Conservation (phyloP, 2,797 vertebrate genomes). For the Sphenodon punctatus region DNA sequence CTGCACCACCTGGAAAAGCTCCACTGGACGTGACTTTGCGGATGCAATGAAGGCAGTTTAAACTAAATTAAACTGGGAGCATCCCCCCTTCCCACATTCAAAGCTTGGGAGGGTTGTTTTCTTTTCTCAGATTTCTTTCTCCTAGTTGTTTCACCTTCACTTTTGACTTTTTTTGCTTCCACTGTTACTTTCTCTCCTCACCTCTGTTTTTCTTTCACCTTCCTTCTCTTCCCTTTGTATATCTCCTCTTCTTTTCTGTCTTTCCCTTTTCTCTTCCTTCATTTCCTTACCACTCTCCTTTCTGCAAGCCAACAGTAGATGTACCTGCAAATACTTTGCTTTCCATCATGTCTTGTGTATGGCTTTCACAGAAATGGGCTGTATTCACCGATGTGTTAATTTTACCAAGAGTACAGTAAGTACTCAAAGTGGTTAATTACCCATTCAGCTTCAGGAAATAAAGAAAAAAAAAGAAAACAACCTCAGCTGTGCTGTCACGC, state of each 20-base stretch:
- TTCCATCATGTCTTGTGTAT: neutral
- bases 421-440: conserved; percentile 53
- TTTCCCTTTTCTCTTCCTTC: neutral
- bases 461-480: too few species aligned
- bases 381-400: conserved; percentile 40
- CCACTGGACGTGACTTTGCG: too few species aligned
- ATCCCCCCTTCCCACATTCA: too few species aligned
- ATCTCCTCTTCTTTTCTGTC: neutral
- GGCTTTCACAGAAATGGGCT: neutral
- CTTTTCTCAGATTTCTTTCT: too few species aligned
- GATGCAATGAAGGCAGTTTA: too few species aligned
- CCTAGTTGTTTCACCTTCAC: neutral
- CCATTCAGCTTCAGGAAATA: conserved; percentile 20
- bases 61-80: neutral
- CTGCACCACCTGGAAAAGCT: too few species aligned
- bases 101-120: too few species aligned
- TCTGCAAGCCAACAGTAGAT: neutral
- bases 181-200: neutral
- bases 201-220: neutral
- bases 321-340: conserved; percentile 24
- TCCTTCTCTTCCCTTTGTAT: neutral
- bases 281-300: neutral
- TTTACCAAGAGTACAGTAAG: conserved; percentile 10
- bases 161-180: too few species aligned
- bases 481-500: conserved; percentile 13